A percentile compares a stretch with the other conserved stretches of the same genome.
phyloP scores from a whole-genome alignment of 2,113 vertebrate species.

The Sprattus sprattus region DNA sequence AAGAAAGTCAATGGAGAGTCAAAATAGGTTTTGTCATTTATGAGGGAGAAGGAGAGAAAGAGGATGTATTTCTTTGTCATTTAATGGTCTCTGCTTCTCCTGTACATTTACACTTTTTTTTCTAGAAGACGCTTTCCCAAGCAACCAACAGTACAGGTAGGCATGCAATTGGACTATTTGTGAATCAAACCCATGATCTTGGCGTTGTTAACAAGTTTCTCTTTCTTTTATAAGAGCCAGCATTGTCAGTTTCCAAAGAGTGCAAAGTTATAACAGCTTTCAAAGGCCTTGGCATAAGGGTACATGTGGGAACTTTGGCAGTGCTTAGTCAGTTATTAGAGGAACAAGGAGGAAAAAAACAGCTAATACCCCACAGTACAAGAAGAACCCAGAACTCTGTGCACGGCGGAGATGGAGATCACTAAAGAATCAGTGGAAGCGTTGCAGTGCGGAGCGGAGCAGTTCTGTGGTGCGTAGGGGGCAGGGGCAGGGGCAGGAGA shows the following conservation, averaged over 20 bases:
- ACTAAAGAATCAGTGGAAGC: background rate
- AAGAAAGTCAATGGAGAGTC: background rate
- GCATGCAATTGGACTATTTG: too few relatives aligned
- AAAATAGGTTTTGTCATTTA: background rate
- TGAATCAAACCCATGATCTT: too few relatives aligned
- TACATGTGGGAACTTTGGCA: background rate
- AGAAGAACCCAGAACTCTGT: constrained; percentile 6
- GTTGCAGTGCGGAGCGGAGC: background rate
- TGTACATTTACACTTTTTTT: too few relatives aligned
- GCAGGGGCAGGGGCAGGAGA: background rate
- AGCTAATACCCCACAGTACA: background rate
- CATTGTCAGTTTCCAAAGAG: background rate
- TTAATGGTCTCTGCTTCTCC: too few relatives aligned
- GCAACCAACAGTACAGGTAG: background rate
- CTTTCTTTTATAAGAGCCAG: background rate
- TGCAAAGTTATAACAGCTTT: background rate
- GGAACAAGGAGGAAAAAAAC: background rate
- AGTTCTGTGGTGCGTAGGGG: background rate
- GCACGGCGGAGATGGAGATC: background rate
- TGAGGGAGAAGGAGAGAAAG: too few relatives aligned
- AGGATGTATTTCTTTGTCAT: too few relatives aligned
- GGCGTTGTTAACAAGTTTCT: too few relatives aligned
- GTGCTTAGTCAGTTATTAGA: background rate
- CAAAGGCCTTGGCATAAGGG: background rate
- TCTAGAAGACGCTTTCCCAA: background rate